Evolutionary conservation across 2,113 vertebrate genomes (phyloP), one percentile per base, ranked within the genome.

Genomic region (Festucalex cinctus): DNA sequence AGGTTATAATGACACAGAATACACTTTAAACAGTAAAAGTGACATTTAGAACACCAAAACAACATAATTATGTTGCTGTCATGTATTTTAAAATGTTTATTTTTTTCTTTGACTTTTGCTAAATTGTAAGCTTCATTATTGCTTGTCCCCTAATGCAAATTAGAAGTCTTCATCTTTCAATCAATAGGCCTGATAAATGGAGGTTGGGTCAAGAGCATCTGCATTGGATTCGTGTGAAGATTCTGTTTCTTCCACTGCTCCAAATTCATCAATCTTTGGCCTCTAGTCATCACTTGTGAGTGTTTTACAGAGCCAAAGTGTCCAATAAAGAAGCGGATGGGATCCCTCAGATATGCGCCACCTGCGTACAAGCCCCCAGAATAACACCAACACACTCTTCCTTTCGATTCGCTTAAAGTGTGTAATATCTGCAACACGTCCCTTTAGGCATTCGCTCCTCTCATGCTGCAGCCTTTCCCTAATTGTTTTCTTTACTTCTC

Each of bases 401-500:
- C 53, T 28, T 56, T 37, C 32, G 7, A 51, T 51, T 51, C 8
- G n/a, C 57, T 36, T 16, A 59, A n/a, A 37, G 32, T 36, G 32
- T 36, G 32, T 36, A 35, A 59, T 59, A 59, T 59, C 57, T 59
- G 32, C 66, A 28, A 66, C 72, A 70, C 28, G 68, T 82, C 81
- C 79, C 83, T 20, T 48, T 59, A 74, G 79, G 66, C 72, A 24
- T 9, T n/a, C 9, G 19, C 32, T 32, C 39, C 66, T 63, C 69
- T 74, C 70, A 82, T 57, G 76, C 74, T 74, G 67, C 69, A 24
- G 79, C 74, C 72, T 86, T 83, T 69, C 83, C 82, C 80, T 90
- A 87, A 91, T 90, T 89, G 86, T 90, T 91, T 88, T 76, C 82
- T 76, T 86, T 80, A 83, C 80, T 86, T 88, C 58, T 84, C 74